These are phyloP conservation scores for Trochalopteron elliotii DNA, from an alignment of 2,113 vertebrate genomes.

Conservation along the genomic window DNA sequence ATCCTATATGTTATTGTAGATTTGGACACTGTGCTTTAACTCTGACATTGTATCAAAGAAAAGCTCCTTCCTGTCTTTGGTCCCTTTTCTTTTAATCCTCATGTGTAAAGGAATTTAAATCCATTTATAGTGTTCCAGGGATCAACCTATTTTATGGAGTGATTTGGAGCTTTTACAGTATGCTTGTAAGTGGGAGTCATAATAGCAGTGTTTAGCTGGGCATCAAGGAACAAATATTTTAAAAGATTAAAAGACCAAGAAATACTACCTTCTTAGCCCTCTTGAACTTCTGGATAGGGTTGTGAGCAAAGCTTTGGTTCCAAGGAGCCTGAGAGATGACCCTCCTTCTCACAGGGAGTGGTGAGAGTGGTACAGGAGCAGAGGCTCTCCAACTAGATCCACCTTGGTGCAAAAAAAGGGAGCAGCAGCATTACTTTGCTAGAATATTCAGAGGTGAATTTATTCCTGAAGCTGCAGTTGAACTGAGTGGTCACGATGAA, in stretches of 20 bases:
- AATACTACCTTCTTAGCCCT: background rate
- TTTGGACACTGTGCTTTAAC: background rate
- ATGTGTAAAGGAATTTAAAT: background rate
- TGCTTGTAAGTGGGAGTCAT: background rate
- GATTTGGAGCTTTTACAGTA: background rate
- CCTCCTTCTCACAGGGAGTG: background rate
- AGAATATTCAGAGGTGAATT: background rate
- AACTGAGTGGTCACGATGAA: background rate
- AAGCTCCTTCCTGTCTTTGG: background rate
- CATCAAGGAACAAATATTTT: background rate
- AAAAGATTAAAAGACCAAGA: background rate
- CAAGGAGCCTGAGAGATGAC: background rate
- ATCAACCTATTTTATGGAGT: background rate
- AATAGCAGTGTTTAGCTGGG: background rate
- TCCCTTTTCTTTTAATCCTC: background rate
- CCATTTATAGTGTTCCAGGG: background rate
- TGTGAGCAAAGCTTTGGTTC: background rate
- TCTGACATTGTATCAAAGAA: background rate
- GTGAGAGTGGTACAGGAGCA: fast-evolving
- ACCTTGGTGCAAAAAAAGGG: background rate
- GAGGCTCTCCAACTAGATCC: background rate
- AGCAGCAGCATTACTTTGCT: background rate
- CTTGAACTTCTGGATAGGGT: background rate
- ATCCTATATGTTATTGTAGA: background rate
- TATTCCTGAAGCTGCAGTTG: background rate